A percentile compares a stretch with the other conserved stretches of the same genome.
phyloP scores from a whole-genome alignment of 64 coral and sea anemone genomes.

The Stichodactyla mertensii region DNA sequence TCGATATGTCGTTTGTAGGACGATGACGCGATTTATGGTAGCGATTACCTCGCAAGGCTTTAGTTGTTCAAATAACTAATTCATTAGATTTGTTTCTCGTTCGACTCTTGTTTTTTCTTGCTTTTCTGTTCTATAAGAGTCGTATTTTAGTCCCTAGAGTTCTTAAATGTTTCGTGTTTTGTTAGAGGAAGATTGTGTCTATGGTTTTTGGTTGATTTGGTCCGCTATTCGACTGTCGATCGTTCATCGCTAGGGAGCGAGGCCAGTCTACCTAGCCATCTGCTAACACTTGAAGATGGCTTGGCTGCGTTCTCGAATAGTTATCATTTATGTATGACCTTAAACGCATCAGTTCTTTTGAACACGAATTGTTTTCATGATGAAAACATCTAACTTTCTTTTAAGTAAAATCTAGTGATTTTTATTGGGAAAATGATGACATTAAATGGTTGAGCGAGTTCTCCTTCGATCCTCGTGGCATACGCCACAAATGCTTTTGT shows the following conservation, averaged over 20 bases:
- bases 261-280: slow-evolving; percentile 4
- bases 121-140: neutral
- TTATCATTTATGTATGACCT: slow-evolving; percentile 11
- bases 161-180: neutral
- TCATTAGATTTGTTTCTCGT: slow-evolving; percentile 2
- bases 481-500: neutral
- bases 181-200: neutral
- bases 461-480: slow-evolving; percentile 7
- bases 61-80: slow-evolving; percentile 23
- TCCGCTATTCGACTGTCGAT: neutral
- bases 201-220: neutral
- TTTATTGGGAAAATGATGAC: neutral
- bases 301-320: slow-evolving; percentile 10
- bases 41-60: slow-evolving; percentile 15
- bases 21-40: slow-evolving; percentile 16
- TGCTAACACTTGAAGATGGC: slow-evolving; percentile 8
- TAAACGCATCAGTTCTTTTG: neutral
- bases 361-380: neutral
- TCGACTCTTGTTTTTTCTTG: neutral
- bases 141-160: neutral
- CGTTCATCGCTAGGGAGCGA: slow-evolving; percentile 9
- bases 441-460: slow-evolving; percentile 2
- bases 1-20: neutral
- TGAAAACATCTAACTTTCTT: neutral
- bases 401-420: neutral